Base-by-base conservation (phyloP, 2,113 vertebrate genomes). In the Ardeotis arabs region DNA sequence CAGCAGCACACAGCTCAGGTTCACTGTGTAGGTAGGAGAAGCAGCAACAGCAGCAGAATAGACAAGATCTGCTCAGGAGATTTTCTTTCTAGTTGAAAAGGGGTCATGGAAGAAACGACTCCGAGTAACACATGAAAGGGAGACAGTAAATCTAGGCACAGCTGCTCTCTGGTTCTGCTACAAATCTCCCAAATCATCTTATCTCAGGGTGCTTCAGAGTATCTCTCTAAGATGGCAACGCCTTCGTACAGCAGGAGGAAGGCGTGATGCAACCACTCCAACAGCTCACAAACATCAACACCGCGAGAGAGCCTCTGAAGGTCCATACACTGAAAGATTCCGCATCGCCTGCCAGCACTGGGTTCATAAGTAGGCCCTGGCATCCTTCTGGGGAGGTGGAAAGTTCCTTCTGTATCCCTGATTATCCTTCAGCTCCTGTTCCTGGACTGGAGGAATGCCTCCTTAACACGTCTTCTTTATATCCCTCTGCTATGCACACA, bases 61-160 rank as follows among this genome's bases (percentile, higher is more conserved):
- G 53, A 10, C 35, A 28, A 52, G 33, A 41, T 28, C 41, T n/a
- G 28, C 22, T 10, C 55, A 24, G 49, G 35, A 21, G 4, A n/a
- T n/a, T 59, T 82, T 39, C 31, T 50, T 64, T 60, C 58, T n/a
- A 21, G 44, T 52, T 13, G 53, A 14, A 68, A 28, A 75, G 20
- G 10, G 7, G 1, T 5, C 41, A 27, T 10, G 6, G 33, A 84
- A 75, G 56, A 62, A 31, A 37, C 6, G 21, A 37, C 10, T 75
- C 50, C 1, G 1, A 77, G 44, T n/a, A 15, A 17, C 0, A 0
- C 13, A 9, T 31, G 31, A 59, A 60, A 86, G 22, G 8, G 19
- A 67, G 56, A n/a, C 29, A 47, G 60, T 29, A 96, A 87, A 87
- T 39, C n/a, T 25, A 89, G n/a, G 53, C 44, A 37, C 35, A 22